Conservation (phyloP, 2,113 vertebrate genomes). For the Narcine bancroftii region DNA sequence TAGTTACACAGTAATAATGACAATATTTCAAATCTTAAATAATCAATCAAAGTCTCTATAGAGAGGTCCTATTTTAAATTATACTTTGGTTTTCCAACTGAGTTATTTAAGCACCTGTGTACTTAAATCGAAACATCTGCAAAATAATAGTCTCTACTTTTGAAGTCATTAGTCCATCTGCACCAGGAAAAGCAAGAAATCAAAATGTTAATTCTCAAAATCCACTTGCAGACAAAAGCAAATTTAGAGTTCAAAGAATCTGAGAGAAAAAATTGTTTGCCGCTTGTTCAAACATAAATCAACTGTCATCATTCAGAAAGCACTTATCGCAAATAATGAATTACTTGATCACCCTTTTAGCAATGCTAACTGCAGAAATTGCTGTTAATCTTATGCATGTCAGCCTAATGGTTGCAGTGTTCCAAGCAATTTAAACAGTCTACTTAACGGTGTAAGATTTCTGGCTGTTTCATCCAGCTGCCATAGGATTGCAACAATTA, state of each 20-base stretch:
- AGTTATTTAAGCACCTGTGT: not conserved
- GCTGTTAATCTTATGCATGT: not conserved
- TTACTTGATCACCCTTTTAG: not conserved
- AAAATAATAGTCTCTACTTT: not conserved
- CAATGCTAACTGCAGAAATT: not conserved
- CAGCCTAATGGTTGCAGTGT: not conserved
- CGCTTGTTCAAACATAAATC: constrained; percentile 3
- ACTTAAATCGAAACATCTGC: not conserved
- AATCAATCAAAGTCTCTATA: not conserved
- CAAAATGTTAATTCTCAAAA: not conserved
- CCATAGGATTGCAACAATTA: not conserved
- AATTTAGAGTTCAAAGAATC: not conserved
- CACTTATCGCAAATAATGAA: not conserved
- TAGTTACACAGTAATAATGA: not conserved
- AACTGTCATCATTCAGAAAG: not conserved
- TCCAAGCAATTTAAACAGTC: constrained; percentile 1
- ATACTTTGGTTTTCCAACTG: not conserved
- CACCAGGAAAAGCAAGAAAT: not conserved
- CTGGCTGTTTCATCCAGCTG: not conserved
- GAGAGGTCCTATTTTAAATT: not conserved
- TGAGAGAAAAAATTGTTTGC: constrained; percentile 2
- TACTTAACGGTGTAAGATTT: not conserved
- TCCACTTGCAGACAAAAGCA: not conserved
- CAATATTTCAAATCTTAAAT: not conserved
- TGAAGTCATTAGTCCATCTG: not conserved